A percentile compares a stretch with the other conserved stretches of the same genome.
phyloP scores from a whole-genome alignment of 2,797 vertebrate genomes.

The Spizella passerina region DNA sequence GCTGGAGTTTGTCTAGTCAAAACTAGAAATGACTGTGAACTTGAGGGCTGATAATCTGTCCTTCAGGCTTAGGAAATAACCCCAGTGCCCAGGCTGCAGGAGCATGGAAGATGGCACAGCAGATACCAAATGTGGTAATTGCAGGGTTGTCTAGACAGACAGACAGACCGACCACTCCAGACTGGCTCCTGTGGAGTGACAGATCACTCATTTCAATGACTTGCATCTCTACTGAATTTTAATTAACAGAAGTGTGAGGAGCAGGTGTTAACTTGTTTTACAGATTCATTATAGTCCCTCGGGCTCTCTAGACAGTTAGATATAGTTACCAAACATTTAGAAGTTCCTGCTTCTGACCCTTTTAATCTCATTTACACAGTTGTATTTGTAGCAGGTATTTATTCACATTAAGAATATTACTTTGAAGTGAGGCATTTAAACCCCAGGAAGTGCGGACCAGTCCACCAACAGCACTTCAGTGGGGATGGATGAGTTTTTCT shows the following conservation, averaged over 20 bases:
- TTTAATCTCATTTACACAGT: background rate
- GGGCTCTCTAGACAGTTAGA: background rate
- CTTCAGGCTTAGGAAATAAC: background rate
- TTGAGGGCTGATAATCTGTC: background rate
- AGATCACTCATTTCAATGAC: conserved; percentile 17
- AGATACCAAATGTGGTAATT: background rate
- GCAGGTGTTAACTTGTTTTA: conserved; percentile 38
- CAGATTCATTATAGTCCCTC: background rate
- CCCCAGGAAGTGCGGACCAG: background rate
- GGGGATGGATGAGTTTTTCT: background rate
- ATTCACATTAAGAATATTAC: background rate
- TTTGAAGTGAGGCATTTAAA: background rate
- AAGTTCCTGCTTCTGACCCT: background rate
- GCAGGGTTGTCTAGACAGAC: background rate
- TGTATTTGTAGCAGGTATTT: background rate
- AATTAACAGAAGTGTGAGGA: conserved; percentile 28
- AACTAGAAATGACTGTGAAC: background rate
- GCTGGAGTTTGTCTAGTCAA: background rate
- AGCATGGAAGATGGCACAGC: background rate
- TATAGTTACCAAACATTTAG: background rate
- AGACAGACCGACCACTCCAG: background rate
- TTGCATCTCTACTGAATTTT: conserved; percentile 5
- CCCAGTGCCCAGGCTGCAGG: background rate
- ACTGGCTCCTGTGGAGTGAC: conserved; percentile 7
- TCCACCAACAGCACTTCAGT: background rate